Conservation (phyloP, 2,888 invertebrate genomes). For the Agrochola lota region DNA sequence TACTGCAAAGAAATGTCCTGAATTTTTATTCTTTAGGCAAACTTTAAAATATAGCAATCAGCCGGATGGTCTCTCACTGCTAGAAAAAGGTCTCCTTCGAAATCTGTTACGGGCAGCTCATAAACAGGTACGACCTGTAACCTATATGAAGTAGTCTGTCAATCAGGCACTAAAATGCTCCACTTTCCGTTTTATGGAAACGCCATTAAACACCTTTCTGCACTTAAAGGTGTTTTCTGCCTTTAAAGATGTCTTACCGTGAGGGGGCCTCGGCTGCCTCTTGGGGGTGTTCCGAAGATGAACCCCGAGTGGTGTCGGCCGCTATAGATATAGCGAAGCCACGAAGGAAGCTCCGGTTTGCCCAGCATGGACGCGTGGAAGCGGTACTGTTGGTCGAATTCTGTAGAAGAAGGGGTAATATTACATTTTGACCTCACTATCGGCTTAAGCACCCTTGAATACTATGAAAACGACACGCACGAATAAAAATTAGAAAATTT, state of each 20-base stretch:
- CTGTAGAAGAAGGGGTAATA: slow-evolving; percentile 73
- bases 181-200: neutral
- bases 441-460: no score
- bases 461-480: no score
- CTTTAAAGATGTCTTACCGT: slow-evolving; percentile 71
- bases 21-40: no score
- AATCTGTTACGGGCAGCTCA: neutral
- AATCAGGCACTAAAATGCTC: neutral
- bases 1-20: neutral
- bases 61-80: neutral
- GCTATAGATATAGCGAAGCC: slow-evolving; percentile 96
- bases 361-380: slow-evolving; percentile 94
- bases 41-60: neutral
- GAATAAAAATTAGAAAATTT: no score
- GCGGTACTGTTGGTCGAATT: slow-evolving; percentile 91
- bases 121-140: no score
- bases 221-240: no score
- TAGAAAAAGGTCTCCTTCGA: neutral
- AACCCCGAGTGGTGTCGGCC: slow-evolving; percentile 94
- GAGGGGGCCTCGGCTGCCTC: slow-evolving; percentile 82
- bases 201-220: no score
- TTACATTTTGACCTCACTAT: no score
- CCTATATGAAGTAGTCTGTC: neutral
- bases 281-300: slow-evolving; percentile 96
- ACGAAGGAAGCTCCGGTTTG: slow-evolving; percentile 95